Conservation (phyloP, 2,113 vertebrate species). For the Trematocara zebra region DNA sequence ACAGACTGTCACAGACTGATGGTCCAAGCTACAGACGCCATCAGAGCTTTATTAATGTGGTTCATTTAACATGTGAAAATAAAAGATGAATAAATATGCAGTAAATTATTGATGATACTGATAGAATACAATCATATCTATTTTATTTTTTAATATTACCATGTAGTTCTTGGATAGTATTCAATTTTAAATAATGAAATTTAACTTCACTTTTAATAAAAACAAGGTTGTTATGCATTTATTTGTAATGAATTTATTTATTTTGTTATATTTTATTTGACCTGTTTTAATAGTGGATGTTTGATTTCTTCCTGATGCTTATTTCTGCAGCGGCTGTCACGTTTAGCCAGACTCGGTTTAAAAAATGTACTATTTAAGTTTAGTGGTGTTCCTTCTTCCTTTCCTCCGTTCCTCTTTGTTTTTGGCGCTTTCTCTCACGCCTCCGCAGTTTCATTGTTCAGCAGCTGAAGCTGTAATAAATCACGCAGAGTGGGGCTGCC, state of each 20-base stretch:
- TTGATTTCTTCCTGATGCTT: background rate
- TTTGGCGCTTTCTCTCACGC: background rate
- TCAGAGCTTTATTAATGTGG: background rate
- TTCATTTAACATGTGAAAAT: background rate
- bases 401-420: background rate
- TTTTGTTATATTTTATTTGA: background rate
- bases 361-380: background rate
- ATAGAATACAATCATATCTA: background rate
- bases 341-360: background rate
- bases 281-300: background rate
- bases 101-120: background rate
- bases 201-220: background rate
- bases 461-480: background rate
- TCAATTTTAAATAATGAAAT: background rate
- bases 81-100: background rate
- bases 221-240: background rate
- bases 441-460: background rate
- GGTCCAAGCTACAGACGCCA: background rate
- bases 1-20: background rate
- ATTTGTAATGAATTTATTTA: background rate
- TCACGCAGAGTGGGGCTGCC: background rate
- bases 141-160: background rate
- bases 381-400: background rate
- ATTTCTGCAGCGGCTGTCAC: background rate
- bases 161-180: background rate